A percentile compares a stretch with the other conserved stretches of the same genome.
Evolutionary conservation across 2,113 vertebrate genomes (phyloP).

Genomic region (Sphaerodactylus townsendi): DNA sequence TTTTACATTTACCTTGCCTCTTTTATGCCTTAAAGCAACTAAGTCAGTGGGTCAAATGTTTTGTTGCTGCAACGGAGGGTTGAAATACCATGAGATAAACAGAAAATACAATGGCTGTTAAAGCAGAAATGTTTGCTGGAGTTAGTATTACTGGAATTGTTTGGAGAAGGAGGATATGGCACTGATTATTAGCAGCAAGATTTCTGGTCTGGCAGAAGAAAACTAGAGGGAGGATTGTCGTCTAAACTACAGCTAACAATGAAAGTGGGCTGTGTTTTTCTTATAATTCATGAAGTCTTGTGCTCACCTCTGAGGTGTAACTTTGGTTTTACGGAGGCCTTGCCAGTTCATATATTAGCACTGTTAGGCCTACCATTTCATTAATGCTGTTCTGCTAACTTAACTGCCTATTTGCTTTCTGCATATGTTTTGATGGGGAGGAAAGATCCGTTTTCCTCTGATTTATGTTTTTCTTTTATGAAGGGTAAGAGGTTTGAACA

Average conservation of each 20-base stretch:
- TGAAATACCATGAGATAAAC: background rate
- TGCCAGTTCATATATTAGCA: constrained; percentile 2
- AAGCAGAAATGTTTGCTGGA: background rate
- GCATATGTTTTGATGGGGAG: background rate
- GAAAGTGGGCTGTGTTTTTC: background rate
- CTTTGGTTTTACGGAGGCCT: constrained; percentile 18
- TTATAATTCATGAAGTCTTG: background rate
- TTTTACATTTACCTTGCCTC: background rate
- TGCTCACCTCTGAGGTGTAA: constrained; percentile 15
- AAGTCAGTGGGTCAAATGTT: background rate
- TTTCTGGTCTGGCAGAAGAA: background rate
- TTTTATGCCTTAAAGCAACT: background rate
- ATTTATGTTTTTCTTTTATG: constrained; percentile 24
- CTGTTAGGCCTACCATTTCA: constrained; percentile 19
- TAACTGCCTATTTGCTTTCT: constrained; percentile 21
- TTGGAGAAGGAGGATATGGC: background rate
- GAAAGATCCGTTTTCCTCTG: constrained; percentile 2
- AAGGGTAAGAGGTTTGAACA: constrained; percentile 17
- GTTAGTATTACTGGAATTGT: background rate
- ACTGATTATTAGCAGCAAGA: constrained; percentile 5
- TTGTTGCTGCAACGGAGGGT: background rate
- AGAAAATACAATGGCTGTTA: background rate
- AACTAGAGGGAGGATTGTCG: background rate
- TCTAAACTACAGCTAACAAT: background rate
- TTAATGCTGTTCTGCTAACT: constrained; percentile 31